Percentiles rank a stretch among this genome's conserved stretches.
Evolutionary conservation across 1,140 invertebrate genomes (phyloP).

Genomic region (Pemphigus obesinymphae): DNA sequence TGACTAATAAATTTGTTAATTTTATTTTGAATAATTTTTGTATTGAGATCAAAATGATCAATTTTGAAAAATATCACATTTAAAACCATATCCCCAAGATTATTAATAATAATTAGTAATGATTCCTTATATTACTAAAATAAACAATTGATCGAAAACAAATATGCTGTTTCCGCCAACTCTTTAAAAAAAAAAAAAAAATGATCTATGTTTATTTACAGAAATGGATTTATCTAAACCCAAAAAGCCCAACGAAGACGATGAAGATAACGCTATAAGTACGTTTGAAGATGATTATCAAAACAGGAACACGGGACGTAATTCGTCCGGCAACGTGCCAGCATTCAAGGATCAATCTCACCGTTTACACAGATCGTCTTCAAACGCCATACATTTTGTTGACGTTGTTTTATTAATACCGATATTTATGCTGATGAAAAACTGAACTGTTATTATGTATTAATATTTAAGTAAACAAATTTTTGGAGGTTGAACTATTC

Average conservation of each 20-base stretch:
- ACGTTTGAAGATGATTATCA: not conserved
- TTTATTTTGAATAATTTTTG: not conserved
- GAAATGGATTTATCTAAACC: constrained; percentile 32
- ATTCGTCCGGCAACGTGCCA: not conserved
- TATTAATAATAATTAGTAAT: too few species aligned
- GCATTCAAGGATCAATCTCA: constrained; percentile 20
- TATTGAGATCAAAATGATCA: not conserved
- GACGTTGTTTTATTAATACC: not conserved
- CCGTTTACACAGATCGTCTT: constrained; percentile 24
- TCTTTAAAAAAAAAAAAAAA: not conserved
- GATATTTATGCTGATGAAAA: not conserved
- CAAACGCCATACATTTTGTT: not conserved
- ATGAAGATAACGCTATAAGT: not conserved
- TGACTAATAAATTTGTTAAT: too few species aligned
- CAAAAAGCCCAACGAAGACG: not conserved
- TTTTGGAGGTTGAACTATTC: not conserved
- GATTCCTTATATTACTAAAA: too few species aligned
- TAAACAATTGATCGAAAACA: too few species aligned
- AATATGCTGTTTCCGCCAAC: too few species aligned
- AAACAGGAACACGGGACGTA: not conserved
- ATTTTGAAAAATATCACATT: too few species aligned
- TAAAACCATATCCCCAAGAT: too few species aligned
- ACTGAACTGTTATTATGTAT: not conserved
- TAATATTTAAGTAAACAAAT: not conserved
- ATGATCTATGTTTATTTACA: not conserved